Evolutionary conservation across 2,797 vertebrate genomes (phyloP).

Genomic region (Enteromius thamalakanensis): DNA sequence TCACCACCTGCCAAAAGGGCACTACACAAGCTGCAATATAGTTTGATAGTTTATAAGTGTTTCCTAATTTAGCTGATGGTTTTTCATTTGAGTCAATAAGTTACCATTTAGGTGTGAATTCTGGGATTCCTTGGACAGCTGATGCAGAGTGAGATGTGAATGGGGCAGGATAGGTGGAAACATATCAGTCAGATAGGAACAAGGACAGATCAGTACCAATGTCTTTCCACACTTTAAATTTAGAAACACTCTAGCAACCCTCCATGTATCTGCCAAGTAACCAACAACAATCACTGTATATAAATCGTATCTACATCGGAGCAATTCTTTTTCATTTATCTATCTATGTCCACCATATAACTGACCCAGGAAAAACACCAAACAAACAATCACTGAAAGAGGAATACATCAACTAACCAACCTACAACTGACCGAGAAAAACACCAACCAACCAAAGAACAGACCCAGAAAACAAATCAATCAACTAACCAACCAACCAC

Average conservation of each 20-base stretch:
- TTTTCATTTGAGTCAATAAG: slow-evolving; percentile 6
- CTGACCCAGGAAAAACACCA: background rate
- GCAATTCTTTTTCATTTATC: background rate
- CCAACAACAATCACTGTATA: background rate
- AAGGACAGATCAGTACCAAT: background rate
- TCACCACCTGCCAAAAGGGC: background rate
- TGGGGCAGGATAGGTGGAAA: background rate
- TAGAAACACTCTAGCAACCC: background rate
- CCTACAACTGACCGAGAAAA: background rate
- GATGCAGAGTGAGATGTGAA: background rate
- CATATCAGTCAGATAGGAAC: background rate
- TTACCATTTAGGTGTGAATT: slow-evolving; percentile 1
- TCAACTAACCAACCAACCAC: background rate
- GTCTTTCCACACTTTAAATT: background rate
- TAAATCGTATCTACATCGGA: background rate
- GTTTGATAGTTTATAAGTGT: slow-evolving; percentile 20
- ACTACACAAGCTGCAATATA: slow-evolving; percentile 28
- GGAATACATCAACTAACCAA: background rate
- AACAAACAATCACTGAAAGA: background rate
- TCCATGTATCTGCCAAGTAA: background rate
- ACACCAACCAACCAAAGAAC: background rate
- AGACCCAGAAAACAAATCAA: background rate
- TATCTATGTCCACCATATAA: background rate
- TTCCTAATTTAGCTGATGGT: slow-evolving; percentile 19
- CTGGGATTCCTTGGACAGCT: background rate